Conservation (phyloP, 2,113 vertebrate genomes). For the Trematomus loennbergii region DNA sequence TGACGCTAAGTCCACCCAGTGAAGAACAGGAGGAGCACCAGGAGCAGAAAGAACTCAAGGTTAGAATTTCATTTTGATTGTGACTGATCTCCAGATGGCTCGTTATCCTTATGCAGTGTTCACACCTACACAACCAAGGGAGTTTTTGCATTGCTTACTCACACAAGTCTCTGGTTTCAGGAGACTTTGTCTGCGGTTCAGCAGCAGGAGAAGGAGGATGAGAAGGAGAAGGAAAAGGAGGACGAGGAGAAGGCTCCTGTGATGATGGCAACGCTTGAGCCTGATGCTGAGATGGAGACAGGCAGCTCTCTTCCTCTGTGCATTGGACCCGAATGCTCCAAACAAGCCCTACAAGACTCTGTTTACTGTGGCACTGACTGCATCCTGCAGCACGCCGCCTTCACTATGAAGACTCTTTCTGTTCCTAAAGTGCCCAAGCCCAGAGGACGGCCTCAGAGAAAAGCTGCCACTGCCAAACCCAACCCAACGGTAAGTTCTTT, state of each 20-base stretch:
- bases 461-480: slow-evolving; percentile 75
- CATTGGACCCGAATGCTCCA: slow-evolving; percentile 91
- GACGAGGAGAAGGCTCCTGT: slow-evolving; percentile 9
- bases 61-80: slow-evolving; percentile 71
- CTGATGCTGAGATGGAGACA: slow-evolving; percentile 55
- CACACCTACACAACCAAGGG: no score
- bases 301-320: slow-evolving; percentile 85
- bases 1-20: slow-evolving; percentile 79
- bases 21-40: slow-evolving; percentile 85
- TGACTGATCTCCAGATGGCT: not conserved
- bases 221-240: not conserved
- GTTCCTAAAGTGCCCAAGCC: slow-evolving; percentile 86
- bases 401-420: slow-evolving; percentile 91
- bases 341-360: slow-evolving; percentile 89
- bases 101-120: no score
- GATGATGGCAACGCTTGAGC: slow-evolving; percentile 32
- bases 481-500: slow-evolving; percentile 84
- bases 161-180: slow-evolving; percentile 73
- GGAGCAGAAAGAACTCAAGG: slow-evolving; percentile 87
- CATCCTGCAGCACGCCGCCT: slow-evolving; percentile 93
- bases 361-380: slow-evolving; percentile 97
- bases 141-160: not conserved
- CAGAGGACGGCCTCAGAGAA: slow-evolving; percentile 80
- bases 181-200: slow-evolving; percentile 53
- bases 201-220: not conserved